Conservation (phyloP, 2,113 vertebrate genomes). For the Aspiorhynchus laticeps region DNA sequence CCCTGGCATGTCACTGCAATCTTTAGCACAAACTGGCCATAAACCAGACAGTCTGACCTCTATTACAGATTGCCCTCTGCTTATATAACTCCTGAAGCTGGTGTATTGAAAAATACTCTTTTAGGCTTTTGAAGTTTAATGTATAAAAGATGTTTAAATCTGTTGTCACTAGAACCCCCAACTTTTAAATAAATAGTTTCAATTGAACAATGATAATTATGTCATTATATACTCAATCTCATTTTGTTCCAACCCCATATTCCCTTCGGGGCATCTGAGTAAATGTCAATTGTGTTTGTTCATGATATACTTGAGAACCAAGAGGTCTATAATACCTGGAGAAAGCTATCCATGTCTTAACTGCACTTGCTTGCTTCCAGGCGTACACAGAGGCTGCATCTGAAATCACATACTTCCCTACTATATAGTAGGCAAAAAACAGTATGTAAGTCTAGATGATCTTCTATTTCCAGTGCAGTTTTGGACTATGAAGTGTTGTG, state of each 20-base stretch:
- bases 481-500: not conserved
- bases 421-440: too few relatives aligned
- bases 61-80: constrained; percentile 17
- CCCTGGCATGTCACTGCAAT: constrained; percentile 5
- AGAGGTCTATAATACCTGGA: not conserved
- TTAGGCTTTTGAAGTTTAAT: not conserved
- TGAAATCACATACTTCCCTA: too few relatives aligned
- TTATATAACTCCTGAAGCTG: not conserved
- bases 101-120: not conserved
- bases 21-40: constrained; percentile 31
- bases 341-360: not conserved
- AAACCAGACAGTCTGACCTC: constrained; percentile 28
- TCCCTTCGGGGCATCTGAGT: not conserved
- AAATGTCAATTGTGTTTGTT: not conserved
- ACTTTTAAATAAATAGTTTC: not conserved
- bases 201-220: not conserved
- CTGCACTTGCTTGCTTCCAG: not conserved
- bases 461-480: too few relatives aligned
- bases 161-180: not conserved
- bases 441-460: too few relatives aligned
- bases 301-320: not conserved
- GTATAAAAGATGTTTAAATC: not conserved
- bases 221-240: not conserved
- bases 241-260: not conserved
- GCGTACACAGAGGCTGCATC: not conserved